Conservation (phyloP, 2,797 vertebrate species). For the Anas bernieri region DNA sequence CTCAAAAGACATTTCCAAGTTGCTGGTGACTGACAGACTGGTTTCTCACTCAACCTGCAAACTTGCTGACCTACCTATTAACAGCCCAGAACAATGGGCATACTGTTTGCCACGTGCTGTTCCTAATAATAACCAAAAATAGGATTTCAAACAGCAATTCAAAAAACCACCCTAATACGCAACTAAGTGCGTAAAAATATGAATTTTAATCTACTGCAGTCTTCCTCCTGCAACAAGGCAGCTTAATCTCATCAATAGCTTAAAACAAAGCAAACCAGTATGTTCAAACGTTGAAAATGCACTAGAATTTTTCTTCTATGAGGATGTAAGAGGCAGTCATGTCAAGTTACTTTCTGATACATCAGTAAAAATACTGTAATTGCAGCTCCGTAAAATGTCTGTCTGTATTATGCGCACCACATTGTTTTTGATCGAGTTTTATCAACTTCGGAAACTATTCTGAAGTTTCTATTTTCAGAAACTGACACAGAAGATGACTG, state of each 20-base stretch:
- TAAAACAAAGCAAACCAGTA: background rate
- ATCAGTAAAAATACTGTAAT: background rate
- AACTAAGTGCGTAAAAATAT: background rate
- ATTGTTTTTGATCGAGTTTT: background rate
- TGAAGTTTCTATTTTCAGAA: background rate
- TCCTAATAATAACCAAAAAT: background rate
- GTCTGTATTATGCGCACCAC: background rate
- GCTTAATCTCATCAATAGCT: background rate
- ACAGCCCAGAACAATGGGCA: background rate
- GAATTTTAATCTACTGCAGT: background rate
- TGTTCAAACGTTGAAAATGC: background rate
- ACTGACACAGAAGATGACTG: background rate
- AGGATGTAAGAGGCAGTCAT: background rate
- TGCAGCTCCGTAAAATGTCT: background rate
- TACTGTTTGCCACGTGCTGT: background rate
- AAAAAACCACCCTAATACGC: background rate
- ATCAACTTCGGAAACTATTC: constrained; percentile 7
- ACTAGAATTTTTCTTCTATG: background rate
- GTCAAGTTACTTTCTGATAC: background rate
- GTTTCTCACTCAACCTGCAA: constrained; percentile 17
- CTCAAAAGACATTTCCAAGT: constrained; percentile 19
- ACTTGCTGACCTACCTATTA: background rate
- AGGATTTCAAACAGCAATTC: constrained; percentile 24
- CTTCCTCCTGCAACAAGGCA: background rate
- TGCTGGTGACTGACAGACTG: background rate